Percentiles rank a stretch among this genome's conserved stretches.
Conservation (phyloP, 2,888 invertebrate genomes). For the Netelia virgata region DNA sequence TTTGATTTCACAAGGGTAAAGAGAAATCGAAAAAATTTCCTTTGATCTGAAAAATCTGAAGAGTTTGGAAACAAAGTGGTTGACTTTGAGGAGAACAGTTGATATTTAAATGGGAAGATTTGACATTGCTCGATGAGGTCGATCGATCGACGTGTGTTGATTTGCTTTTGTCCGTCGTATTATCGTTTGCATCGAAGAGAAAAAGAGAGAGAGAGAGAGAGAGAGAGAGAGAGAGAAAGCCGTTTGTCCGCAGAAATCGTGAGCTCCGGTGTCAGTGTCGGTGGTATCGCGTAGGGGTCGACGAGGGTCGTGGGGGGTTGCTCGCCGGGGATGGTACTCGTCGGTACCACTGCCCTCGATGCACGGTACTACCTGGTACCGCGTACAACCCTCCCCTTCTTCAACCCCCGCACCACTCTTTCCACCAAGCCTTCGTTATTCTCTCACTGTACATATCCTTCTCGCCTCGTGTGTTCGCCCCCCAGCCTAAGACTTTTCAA, state of each 20-base stretch:
- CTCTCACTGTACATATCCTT: constrained; percentile 23
- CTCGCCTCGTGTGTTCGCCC: constrained; percentile 42
- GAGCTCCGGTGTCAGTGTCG: constrained; percentile 62
- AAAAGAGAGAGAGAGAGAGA: constrained; percentile 12
- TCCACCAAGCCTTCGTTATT: constrained; percentile 45
- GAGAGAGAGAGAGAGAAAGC: background rate
- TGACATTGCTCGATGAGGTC: constrained; percentile 37
- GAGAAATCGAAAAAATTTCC: too few relatives aligned
- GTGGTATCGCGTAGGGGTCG: constrained; percentile 50
- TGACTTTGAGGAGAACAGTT: background rate
- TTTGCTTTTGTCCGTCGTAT: constrained; percentile 18
- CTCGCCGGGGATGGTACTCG: constrained; percentile 78
- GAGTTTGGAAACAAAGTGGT: too few relatives aligned
- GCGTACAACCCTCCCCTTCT: constrained; percentile 70
- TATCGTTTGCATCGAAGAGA: constrained; percentile 55
- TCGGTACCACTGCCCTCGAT: constrained; percentile 80
- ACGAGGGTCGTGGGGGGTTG: constrained; percentile 46
- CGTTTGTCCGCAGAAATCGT: constrained; percentile 60
- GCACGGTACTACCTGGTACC: constrained; percentile 81
- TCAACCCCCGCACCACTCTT: constrained; percentile 50
- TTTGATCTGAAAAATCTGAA: too few relatives aligned
- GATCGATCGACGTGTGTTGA: constrained; percentile 23
- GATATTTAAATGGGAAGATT: background rate
- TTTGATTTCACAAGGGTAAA: too few relatives aligned
- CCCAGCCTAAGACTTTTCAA: constrained; percentile 45